Base-by-base conservation (phyloP, 1,140 invertebrate genomes). In the Pomacea maculata region DNA sequence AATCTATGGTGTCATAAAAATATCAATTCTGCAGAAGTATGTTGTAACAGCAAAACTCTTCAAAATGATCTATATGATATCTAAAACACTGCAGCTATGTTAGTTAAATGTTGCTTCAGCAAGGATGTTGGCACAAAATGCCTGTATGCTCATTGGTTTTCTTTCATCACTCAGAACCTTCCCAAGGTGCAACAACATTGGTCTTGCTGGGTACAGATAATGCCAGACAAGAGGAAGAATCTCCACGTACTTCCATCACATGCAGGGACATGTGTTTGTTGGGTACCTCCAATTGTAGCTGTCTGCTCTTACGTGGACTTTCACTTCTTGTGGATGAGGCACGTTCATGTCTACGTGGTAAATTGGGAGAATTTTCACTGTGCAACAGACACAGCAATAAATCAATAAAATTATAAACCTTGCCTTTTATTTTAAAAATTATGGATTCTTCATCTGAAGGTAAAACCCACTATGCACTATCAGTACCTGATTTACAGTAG, bases 171-270 rank as follows among this genome's bases (percentile, higher is more conserved):
- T 78, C 77, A 7, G 67, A 78, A 15, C 85, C 85, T 79, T 86
- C 87, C 86, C 86, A 88, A 2, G 88, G 88, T 25, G 88, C 88
- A 19, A 89, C 85, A 67, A 86, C 84, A 75, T 89, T 89, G 55
- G 84, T 83, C 82, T 89, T 89, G 64, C 82, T 86, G 70, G 88
- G 88, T 45, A 89, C 88, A 64, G 85, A 78, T 29, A 87, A 77
- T 78, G 83, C 86, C 73, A 85, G 76, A 73, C 83, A 85, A 73
- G 82, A 82, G 21, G 85, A 80, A 15, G 64, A 76, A 7, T 87
- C 88, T 3, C 70, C 74, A 70, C 82, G 81, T 67, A 80, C 79
- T 10, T 79, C 78, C 75, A 79, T 45, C 52, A 84, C 63, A 61
- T 83, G 54, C 75, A 81, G 34, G 57, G 84, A 85, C 72, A 83